Base-by-base conservation (phyloP, 1,140 invertebrate species). In the Epicauta chinensis region DNA sequence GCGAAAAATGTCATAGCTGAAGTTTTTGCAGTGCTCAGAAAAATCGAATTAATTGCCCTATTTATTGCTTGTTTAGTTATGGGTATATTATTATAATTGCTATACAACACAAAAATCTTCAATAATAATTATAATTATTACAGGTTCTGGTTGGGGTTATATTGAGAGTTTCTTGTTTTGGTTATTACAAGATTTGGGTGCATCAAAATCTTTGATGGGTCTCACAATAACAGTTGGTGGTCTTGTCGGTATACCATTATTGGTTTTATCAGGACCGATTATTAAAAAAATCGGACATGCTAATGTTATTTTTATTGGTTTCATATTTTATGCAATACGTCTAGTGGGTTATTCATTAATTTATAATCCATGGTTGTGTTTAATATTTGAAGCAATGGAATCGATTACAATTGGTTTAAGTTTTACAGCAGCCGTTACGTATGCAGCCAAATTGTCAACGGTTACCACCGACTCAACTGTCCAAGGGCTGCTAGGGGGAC, bases 141-240 rank as follows among this genome's bases (percentile, higher is more conserved):
- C 68, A 87, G 87, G 88, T 6, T 83, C 79, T 0, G 82, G 82
- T 9, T 91, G 86, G 86, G 89, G 89, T 5, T 90, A 87, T 67
- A 82, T 91, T 34, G 89, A 91, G 69, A 89, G 82, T 49, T 93
- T 91, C 69, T 72, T 93, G 2, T 93, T 92, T 69, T 91, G 87
- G 88, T 77, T 90, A 50, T 76, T 93, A 6, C 80, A 89, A 69
- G 87, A 89, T 64, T 71, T 91, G 45, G 87, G 87, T 11, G 85
- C 81, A 6, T 83, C 83, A 1, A 81, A 86, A 53, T 84, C 83
- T 6, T 72, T 93, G 16, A 89, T 93, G 81, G 90, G 90, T 12
- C 79, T 93, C 42, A 91, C 88, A 0, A 81, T 92, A 53, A 86
- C 87, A 0, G 82, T 90, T 16, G 86, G 85, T 9, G 86, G 86